Conservation (phyloP, 2,113 vertebrate species). For the Gallinago jamesoni region DNA sequence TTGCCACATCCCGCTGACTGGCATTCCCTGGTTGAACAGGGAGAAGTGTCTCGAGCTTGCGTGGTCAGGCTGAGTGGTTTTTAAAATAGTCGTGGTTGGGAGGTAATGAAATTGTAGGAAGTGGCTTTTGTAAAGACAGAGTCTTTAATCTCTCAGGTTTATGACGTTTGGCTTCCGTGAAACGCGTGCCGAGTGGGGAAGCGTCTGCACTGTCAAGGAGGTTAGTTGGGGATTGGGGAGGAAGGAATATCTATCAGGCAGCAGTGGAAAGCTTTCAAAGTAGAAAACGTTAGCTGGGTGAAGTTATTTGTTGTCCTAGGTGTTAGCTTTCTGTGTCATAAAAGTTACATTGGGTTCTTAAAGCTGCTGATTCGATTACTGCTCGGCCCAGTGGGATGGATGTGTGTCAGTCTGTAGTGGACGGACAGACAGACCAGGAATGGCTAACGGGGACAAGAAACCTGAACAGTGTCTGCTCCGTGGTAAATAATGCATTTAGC, state of each 20-base stretch:
- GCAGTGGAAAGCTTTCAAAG: neutral
- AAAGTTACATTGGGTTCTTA: neutral
- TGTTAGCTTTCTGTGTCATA: neutral
- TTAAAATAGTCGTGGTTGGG: neutral
- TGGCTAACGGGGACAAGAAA: neutral
- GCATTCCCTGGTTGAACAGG: neutral
- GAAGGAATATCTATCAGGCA: neutral
- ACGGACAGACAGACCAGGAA: neutral
- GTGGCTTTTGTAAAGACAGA: slow-evolving; percentile 12
- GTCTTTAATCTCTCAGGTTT: neutral
- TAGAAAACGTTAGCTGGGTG: neutral
- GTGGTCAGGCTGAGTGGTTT: slow-evolving; percentile 27
- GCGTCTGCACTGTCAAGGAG: neutral
- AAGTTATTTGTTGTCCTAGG: neutral
- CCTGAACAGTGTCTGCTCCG: accelerated
- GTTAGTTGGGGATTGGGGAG: neutral
- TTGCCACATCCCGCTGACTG: neutral
- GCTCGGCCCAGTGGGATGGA: neutral
- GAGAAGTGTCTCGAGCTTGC: neutral
- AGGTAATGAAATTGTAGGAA: slow-evolving; percentile 39
- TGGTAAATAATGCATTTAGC: neutral
- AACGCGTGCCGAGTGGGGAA: neutral
- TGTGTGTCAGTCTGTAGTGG: neutral
- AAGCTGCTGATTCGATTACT: neutral
- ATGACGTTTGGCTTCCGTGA: neutral